Base-by-base conservation (phyloP, 2,888 invertebrate genomes). In the Plemyria rubiginata region DNA sequence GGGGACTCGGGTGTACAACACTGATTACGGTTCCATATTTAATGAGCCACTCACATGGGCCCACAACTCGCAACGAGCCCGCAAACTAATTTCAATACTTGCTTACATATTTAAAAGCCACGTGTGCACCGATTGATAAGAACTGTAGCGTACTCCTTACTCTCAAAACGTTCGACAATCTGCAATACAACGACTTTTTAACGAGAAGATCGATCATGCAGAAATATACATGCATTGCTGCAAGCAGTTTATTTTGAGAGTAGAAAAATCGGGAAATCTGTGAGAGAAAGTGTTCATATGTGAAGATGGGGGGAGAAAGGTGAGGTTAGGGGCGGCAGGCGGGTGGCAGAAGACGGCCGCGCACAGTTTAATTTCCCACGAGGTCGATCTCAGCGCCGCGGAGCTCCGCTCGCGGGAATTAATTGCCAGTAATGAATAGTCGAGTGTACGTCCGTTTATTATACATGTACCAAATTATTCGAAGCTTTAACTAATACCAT, bases 341-440 rank as follows among this genome's bases (percentile, higher is more conserved):
- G 82, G 85, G 87, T 80, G 85, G 87, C 82, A 85, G 82, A 90
- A 90, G 91, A 90, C 88, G 90, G 89, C 87, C 86, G 88, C 85
- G 88, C 88, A 84, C 87, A 91, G 90, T 92, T 92, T 92, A 92
- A 92, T 92, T 92, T 92, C 92, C 92, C 92, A 91, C 89, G 92
- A 92, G 92, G 92, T 91, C 92, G 90, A 92, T 92, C 92, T 92
- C 89, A 82, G 90, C 86, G 88, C 88, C 88, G 87, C 87, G 85
- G 84, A 86, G 90, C 89, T 79, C 88, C 86, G 85, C 92, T 88
- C 92, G 92, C 90, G 92, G 92, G 92, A 92, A 90, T 92, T 92
- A 92, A 92, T 91, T 92, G 92, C 90, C 85, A 90, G 90, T 91
- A 92, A 92, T 92, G 92, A 92, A 92, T 92, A 92, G 92, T 87